Evolutionary conservation across 1,140 invertebrate species (phyloP), one percentile per base, ranked within the genome.

Genomic region (Hycleus cichorii): DNA sequence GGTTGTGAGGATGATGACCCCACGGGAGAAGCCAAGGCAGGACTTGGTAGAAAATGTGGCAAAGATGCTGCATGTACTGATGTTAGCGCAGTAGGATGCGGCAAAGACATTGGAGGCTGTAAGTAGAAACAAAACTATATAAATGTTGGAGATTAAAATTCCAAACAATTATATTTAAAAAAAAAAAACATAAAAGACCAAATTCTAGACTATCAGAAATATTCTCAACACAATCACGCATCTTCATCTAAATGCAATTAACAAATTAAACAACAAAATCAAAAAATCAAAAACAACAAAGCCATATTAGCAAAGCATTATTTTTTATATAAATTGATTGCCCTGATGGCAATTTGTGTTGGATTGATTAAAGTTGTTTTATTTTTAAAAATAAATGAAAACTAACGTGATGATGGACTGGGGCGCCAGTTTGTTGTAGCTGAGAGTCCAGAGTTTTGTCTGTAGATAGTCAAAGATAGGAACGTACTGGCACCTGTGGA

Each of bases 391-490:
- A 32, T 5, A 32, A 32, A 32, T 44, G 10, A 53, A 54, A 64
- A 75, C 74, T 75, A 70, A 76, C 74, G 68, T 77, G 74, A 61
- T 74, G 72, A 65, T 71, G 72, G 64, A 70, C 78, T 72, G 78
- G 77, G 72, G 76, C 76, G 71, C 75, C 77, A 68, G 77, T 77
- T 64, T 70, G 69, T 63, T 72, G 69, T 60, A 71, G 59, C 74
- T 78, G 77, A 72, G 76, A 78, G 76, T 80, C 79, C 78, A 79
- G 74, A 75, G 78, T 75, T 87, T 88, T 90, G 81, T 90, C 88
- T 83, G 88, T 86, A 88, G 89, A 89, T 91, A 92, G 89, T 93
- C 89, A 93, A 87, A 93, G 90, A 86, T 91, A 93, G 80, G 89
- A 92, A 83, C 90, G 88, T 81, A 93, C 90, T 74, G 92, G 92